These are phyloP conservation scores for Pristionchus exspectatus DNA, from an alignment of 2,888 invertebrate genomes.

Conservation along the genomic window DNA sequence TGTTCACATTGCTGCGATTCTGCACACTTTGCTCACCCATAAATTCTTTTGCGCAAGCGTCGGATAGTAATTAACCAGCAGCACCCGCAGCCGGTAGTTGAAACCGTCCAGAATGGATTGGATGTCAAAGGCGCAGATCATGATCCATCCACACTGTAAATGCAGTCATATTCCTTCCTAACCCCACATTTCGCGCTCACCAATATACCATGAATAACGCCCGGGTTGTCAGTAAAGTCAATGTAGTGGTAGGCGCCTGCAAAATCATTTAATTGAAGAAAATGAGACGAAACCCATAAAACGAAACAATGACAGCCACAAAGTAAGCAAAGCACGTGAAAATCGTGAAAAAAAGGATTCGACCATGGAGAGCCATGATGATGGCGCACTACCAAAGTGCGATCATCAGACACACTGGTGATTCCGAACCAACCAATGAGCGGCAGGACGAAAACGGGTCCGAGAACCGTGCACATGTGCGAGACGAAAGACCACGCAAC, in stretches of 20 bases:
- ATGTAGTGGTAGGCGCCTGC: background rate
- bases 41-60: background rate
- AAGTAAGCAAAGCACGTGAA: too few relatives aligned
- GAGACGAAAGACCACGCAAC: background rate
- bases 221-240: background rate
- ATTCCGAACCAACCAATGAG: background rate
- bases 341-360: too few relatives aligned
- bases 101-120: conserved; percentile 1
- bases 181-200: too few relatives aligned
- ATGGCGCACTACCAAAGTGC: too few relatives aligned
- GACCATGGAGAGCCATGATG: too few relatives aligned
- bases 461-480: background rate
- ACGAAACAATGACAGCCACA: too few relatives aligned
- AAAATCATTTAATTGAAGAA: background rate
- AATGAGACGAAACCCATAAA: too few relatives aligned
- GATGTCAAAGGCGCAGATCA: background rate
- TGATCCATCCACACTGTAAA: background rate
- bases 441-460: background rate
- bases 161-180: too few relatives aligned
- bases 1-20: too few relatives aligned
- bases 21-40: too few relatives aligned
- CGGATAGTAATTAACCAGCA: background rate
- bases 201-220: background rate
- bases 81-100: background rate
- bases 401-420: too few relatives aligned